Base-by-base conservation (phyloP, 2,888 invertebrate species). In the Congeria kusceri region DNA sequence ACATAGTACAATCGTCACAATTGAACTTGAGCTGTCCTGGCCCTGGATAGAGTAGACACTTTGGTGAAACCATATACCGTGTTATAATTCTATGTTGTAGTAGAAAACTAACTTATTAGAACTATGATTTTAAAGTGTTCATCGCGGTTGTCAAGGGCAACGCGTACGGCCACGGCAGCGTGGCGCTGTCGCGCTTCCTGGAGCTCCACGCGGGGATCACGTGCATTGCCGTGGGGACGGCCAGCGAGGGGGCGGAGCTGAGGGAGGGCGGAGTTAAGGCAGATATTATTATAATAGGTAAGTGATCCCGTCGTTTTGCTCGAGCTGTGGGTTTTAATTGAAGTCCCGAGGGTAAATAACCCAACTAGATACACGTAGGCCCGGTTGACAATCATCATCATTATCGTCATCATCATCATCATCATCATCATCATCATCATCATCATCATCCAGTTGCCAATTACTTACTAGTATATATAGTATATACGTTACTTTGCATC, bases 131-230 rank as follows among this genome's bases (percentile, higher is more conserved):
- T 39, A 39, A 20, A 89, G 89, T 84, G 46, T 66, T 88, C 9
- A 83, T 89, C 15, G 90, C 83, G 0, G 88, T 90, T 25, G 68
- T 90, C 58, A 90, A 90, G 67, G 86, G 79, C 18, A 85, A 86
- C 65, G 88, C 86, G 13, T 88, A 87, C 57, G 90, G 90, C 5
- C 90, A 88, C 69, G 89, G 89, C 0, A 83, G 82, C 58, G 86
- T 87, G 29, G 77, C 65, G 11, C 57, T 90, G 15, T 72, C 81
- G 20, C 80, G 68, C 23, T 83, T 88, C 58, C 81, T 90, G 27
- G 73, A 53, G 53, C 71, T 56, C 32, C 57, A 44, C 63, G 73
- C 53, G 18, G 87, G 87, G 13, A 72, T 87, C 9, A 67, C 62
- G 20, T 84, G 87, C 53, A 86, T 90, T 29, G 88, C 87, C 11